Conservation (phyloP, 2,888 invertebrate genomes). For the Dusona sp. region DNA sequence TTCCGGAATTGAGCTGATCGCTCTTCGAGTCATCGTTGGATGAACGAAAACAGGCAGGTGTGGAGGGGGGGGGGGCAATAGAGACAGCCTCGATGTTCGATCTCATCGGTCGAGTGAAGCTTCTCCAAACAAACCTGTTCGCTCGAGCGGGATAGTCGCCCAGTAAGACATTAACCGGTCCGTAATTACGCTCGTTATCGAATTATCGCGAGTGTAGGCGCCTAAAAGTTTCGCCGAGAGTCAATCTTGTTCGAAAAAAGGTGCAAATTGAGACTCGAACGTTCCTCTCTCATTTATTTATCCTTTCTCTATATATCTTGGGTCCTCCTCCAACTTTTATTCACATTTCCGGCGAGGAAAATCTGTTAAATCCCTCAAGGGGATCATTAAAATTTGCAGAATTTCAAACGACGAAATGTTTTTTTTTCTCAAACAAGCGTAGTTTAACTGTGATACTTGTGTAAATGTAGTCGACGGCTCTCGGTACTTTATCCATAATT, state of each 20-base stretch:
- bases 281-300: not conserved
- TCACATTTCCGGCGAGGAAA: not conserved
- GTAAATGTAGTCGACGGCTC: not conserved
- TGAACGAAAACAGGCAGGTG: conserved; percentile 4
- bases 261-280: conserved; percentile 31
- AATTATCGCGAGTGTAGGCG: conserved; percentile 62
- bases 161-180: conserved; percentile 69
- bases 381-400: not conserved
- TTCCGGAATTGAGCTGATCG: conserved; percentile 33
- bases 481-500: conserved; percentile 1
- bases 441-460: not conserved
- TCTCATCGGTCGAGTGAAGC: conserved; percentile 46
- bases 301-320: not conserved
- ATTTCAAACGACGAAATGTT: not conserved
- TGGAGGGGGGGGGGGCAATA: not conserved
- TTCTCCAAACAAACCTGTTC: conserved; percentile 66
- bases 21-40: not conserved
- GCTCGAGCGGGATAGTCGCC: conserved; percentile 33
- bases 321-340: not conserved
- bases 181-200: conserved; percentile 69
- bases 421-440: not conserved
- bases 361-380: not conserved
- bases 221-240: conserved; percentile 55
- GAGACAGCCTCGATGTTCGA: conserved; percentile 32
- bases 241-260: conserved; percentile 37